A percentile compares a stretch with the other conserved stretches of the same genome.
These are phyloP conservation scores for Turritopsis dohrnii DNA, from an alignment of 30 jellyfish, hydroid and myxozoan species.

Conservation along the genomic window DNA sequence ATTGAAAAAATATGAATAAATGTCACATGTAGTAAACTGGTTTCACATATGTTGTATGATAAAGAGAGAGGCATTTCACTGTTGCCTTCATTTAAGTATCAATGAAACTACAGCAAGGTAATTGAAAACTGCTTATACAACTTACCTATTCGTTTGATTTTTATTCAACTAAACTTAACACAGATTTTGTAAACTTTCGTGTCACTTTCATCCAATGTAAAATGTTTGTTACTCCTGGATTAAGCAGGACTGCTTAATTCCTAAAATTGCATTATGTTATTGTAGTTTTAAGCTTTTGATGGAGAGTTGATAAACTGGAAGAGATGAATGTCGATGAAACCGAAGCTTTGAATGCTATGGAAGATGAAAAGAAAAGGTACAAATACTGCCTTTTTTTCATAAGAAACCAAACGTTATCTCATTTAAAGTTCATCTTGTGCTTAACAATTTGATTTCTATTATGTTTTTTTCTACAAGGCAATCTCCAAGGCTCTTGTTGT, in stretches of 20 bases:
- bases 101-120: too few relatives aligned
- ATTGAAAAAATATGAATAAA: not conserved
- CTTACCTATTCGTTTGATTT: too few relatives aligned
- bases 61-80: not conserved
- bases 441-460: too few relatives aligned
- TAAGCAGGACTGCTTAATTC: too few relatives aligned
- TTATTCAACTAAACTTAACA: too few relatives aligned
- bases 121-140: too few relatives aligned
- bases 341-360: not conserved
- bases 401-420: too few relatives aligned
- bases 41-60: not conserved
- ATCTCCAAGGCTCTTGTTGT: constrained; percentile 33
- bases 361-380: not conserved
- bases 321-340: not conserved
- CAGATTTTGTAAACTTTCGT: too few relatives aligned
- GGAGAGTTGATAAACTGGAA: not conserved
- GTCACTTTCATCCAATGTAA: too few relatives aligned
- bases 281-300: not conserved
- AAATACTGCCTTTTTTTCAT: too few relatives aligned
- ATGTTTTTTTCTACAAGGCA: not conserved
- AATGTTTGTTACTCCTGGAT: too few relatives aligned
- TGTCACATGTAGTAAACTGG: not conserved
- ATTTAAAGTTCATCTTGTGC: too few relatives aligned
- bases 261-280: not conserved
- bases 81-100: not conserved